Evolutionary conservation across 92 coral and sea anemone species (phyloP).

Genomic region (Meandrina meandrites): DNA sequence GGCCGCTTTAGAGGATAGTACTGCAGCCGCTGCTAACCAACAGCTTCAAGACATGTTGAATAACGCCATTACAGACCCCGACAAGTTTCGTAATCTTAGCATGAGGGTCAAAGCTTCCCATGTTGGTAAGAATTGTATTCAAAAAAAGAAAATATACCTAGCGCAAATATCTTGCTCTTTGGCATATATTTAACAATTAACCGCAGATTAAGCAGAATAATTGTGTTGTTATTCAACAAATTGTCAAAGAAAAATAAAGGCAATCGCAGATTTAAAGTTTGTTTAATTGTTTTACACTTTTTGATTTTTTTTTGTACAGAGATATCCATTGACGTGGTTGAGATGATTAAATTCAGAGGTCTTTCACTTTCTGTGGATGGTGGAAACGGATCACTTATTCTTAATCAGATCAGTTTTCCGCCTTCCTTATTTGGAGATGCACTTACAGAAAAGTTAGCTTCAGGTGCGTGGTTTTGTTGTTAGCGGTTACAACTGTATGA

Average conservation of each 20-base stretch:
- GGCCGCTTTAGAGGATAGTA: constrained; percentile 47
- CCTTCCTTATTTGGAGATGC: constrained; percentile 45
- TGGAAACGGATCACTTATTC: constrained; percentile 16
- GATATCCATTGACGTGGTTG: constrained; percentile 65
- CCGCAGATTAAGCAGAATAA: too few species aligned
- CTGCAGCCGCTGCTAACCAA: constrained; percentile 46
- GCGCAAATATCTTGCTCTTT: too few species aligned
- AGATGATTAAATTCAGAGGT: constrained; percentile 79
- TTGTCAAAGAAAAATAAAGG: too few species aligned
- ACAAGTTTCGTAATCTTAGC: constrained; percentile 58
- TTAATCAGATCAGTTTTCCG: constrained; percentile 51
- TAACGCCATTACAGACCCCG: constrained; percentile 72
- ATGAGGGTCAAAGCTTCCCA: constrained; percentile 43
- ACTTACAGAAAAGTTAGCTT: constrained; percentile 38
- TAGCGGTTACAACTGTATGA: neutral
- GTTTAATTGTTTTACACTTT: neutral
- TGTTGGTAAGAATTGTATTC: constrained; percentile 58
- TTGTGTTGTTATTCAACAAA: too few species aligned
- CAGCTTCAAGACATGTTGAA: constrained; percentile 72
- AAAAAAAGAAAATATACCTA: neutral
- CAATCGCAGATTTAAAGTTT: too few species aligned
- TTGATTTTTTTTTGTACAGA: constrained; percentile 35
- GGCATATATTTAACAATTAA: neutral
- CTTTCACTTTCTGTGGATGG: constrained; percentile 23
- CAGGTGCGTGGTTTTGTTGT: constrained; percentile 43